phyloP scores from a whole-genome alignment of 2,888 invertebrate genomes.

The Salpingus planirostris region DNA sequence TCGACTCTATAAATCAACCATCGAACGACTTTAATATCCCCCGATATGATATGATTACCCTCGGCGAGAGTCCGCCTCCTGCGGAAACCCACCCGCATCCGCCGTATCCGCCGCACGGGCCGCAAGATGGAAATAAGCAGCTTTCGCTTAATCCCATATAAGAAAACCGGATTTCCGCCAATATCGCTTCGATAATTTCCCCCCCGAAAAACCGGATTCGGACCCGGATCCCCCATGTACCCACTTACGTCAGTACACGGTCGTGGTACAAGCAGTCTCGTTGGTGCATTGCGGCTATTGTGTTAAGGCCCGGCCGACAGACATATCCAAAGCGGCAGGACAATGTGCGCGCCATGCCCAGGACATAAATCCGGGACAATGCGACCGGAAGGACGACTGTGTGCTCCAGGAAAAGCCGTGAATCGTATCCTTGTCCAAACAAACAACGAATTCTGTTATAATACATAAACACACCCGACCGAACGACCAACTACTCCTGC shows the following conservation, averaged over 20 bases:
- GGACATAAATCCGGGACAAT: constrained; percentile 40
- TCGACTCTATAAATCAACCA: constrained; percentile 33
- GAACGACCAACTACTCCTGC: too few species aligned
- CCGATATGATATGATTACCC: constrained; percentile 35
- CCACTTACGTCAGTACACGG: too few species aligned
- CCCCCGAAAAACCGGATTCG: too few species aligned
- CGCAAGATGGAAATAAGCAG: too few species aligned
- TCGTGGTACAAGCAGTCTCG: constrained; percentile 6
- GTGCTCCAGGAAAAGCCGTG: constrained; percentile 35
- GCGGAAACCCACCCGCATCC: too few species aligned
- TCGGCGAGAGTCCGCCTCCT: too few species aligned
- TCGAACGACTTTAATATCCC: constrained; percentile 35
- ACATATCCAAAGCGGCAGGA: constrained; percentile 34
- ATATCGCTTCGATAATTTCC: too few species aligned
- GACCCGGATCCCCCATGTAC: too few species aligned
- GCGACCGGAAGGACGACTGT: constrained; percentile 36
- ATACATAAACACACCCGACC: too few species aligned
- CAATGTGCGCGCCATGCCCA: constrained; percentile 36
- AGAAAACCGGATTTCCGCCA: too few species aligned
- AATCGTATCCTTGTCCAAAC: constrained; percentile 34
- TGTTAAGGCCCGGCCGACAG: constrained; percentile 35
- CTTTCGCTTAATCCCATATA: too few species aligned
- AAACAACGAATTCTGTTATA: constrained; percentile 31
- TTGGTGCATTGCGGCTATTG: constrained; percentile 35
- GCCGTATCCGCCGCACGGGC: too few species aligned